A percentile compares a stretch with the other conserved stretches of the same genome.
These are phyloP conservation scores for Halichoeres trimaculatus DNA, from an alignment of 2,113 vertebrate genomes.

Conservation along the genomic window DNA sequence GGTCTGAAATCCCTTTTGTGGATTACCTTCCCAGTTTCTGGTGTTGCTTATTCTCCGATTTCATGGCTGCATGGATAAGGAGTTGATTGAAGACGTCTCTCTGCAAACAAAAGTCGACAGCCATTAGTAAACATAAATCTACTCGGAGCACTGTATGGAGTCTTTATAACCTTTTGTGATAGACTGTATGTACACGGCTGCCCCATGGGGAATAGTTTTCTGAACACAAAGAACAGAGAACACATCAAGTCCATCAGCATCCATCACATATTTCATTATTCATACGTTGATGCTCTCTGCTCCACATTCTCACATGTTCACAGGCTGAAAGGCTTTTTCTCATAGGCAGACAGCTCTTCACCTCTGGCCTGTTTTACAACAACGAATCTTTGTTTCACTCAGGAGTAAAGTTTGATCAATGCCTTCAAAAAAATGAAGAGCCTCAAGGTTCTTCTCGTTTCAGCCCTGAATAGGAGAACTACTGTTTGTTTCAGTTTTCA, in stretches of 20 bases:
- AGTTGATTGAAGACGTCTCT: slow-evolving; percentile 94
- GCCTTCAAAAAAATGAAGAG: slow-evolving; percentile 1
- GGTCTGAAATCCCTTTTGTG: neutral
- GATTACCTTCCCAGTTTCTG: slow-evolving; percentile 88
- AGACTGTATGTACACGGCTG: slow-evolving; percentile 9
- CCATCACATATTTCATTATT: slow-evolving; percentile 73
- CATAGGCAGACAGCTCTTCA: slow-evolving; percentile 24
- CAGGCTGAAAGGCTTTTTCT: slow-evolving; percentile 17
- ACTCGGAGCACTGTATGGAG: neutral
- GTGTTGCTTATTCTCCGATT: slow-evolving; percentile 84
- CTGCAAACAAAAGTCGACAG: slow-evolving; percentile 77
- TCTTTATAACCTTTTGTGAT: slow-evolving; percentile 5
- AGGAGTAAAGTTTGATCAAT: slow-evolving; percentile 18
- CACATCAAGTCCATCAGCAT: slow-evolving; percentile 53
- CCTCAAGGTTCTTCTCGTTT: slow-evolving; percentile 6
- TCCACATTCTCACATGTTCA: slow-evolving; percentile 35
- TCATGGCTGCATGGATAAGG: slow-evolving; percentile 90
- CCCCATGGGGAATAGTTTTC: slow-evolving; percentile 14
- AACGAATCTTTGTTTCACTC: slow-evolving; percentile 28
- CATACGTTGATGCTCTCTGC: slow-evolving; percentile 32
- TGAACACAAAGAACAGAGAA: slow-evolving; percentile 30
- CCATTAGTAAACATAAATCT: slow-evolving; percentile 37
- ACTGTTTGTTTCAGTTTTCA: neutral
- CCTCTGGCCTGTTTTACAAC: slow-evolving; percentile 33
- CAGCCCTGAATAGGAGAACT: neutral